phyloP scores from a whole-genome alignment of 2,888 invertebrate genomes.

The Syrphus vitripennis region DNA sequence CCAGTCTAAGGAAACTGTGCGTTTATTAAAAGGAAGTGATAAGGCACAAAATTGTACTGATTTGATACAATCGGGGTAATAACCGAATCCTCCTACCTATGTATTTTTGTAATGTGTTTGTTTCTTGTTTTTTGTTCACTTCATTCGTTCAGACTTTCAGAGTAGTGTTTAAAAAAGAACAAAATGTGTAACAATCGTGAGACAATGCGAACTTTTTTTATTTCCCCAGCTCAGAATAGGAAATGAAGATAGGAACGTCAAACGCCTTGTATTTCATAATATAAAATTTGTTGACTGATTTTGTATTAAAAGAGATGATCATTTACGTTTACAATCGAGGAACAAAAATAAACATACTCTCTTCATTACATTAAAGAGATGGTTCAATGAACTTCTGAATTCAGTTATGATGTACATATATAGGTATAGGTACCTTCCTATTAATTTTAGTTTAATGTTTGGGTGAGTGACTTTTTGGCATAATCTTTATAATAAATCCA shows the following conservation, averaged over 20 bases:
- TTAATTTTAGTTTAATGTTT: neutral
- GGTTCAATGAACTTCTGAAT: conserved; percentile 13
- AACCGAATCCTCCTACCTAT: neutral
- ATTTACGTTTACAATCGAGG: conserved; percentile 21
- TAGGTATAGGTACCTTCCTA: neutral
- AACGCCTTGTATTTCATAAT: conserved; percentile 40
- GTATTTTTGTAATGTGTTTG: neutral
- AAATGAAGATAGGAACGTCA: neutral
- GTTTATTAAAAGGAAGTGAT: too few species aligned
- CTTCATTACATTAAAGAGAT: conserved; percentile 7
- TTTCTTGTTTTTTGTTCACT: neutral
- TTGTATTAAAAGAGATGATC: conserved; percentile 40
- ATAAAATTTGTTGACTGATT: conserved; percentile 47
- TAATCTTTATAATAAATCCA: neutral
- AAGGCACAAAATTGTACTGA: too few species aligned
- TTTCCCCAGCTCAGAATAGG: neutral
- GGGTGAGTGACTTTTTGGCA: neutral
- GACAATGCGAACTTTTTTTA: neutral
- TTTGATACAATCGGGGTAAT: neutral
- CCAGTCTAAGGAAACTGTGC: too few species aligned
- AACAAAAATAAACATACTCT: conserved; percentile 26
- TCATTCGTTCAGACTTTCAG: neutral
- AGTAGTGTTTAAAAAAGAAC: neutral
- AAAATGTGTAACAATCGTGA: neutral
- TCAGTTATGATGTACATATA: neutral